Percentiles rank a stretch among this genome's conserved stretches.
phyloP scores from a whole-genome alignment of 2,888 invertebrate genomes.

The Linnaemya vulpina region DNA sequence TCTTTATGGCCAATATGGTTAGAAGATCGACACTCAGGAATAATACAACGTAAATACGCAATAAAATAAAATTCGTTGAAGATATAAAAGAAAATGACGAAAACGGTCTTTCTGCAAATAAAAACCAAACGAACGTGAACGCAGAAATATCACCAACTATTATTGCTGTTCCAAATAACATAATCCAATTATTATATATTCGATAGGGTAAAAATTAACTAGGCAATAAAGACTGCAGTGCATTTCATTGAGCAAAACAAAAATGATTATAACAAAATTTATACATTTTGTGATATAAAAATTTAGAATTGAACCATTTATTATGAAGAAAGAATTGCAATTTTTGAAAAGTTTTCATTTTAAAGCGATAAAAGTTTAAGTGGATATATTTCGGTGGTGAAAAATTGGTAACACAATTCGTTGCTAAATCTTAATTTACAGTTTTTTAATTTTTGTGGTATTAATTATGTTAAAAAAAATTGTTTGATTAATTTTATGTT shows the following conservation, averaged over 20 bases:
- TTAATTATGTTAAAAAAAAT: no score
- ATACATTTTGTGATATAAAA: background rate
- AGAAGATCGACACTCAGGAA: slow-evolving; percentile 13
- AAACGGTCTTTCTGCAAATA: slow-evolving; percentile 32
- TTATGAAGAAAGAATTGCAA: no score
- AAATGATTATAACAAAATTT: background rate
- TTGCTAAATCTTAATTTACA: no score
- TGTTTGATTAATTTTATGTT: no score
- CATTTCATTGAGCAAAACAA: background rate
- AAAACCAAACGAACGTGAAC: background rate
- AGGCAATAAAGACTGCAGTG: background rate
- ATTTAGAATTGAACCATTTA: no score
- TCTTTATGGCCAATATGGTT: slow-evolving; percentile 32
- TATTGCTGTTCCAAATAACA: background rate
- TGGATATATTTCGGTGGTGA: no score
- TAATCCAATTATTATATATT: slow-evolving; percentile 6
- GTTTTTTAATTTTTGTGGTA: no score
- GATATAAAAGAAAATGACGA: slow-evolving; percentile 11
- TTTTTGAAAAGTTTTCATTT: no score
- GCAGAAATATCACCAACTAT: background rate
- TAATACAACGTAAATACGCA: background rate
- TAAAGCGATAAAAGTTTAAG: no score
- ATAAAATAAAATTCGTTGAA: slow-evolving; percentile 2
- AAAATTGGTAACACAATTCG: no score
- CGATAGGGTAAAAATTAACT: background rate